phyloP scores from a whole-genome alignment of 1,140 invertebrate species.

The Trichoplusia ni region DNA sequence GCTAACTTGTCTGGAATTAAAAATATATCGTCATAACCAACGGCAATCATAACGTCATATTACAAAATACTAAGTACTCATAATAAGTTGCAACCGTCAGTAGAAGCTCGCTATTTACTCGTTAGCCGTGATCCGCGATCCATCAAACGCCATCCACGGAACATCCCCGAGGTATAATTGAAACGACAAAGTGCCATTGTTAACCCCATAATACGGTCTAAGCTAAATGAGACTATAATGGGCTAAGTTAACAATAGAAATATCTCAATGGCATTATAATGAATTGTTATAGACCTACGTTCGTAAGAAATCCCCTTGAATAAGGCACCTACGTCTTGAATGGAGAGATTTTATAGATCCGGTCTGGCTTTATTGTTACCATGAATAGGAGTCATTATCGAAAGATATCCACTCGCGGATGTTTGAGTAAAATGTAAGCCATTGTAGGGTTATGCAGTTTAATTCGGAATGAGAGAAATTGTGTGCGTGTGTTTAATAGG shows the following conservation, averaged over 20 bases:
- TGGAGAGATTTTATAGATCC: conserved; percentile 57
- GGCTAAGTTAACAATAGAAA: conserved; percentile 56
- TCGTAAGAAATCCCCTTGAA: conserved; percentile 58
- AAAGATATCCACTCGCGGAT: conserved; percentile 37
- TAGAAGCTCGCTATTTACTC: no score
- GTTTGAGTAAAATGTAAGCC: conserved; percentile 32
- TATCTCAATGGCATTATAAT: conserved; percentile 64
- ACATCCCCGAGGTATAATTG: conserved; percentile 30
- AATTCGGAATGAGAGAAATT: no score
- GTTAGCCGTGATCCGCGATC: no score
- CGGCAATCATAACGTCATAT: no score
- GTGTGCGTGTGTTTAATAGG: not conserved
- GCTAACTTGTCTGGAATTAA: no score
- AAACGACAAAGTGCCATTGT: conserved; percentile 35
- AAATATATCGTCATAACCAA: no score
- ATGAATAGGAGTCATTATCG: conserved; percentile 64
- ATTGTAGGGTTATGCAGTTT: conserved; percentile 20
- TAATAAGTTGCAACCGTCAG: no score
- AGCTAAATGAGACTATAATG: conserved; percentile 65
- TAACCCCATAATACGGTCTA: conserved; percentile 36
- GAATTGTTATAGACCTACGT: conserved; percentile 62
- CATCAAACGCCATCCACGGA: conserved; percentile 12
- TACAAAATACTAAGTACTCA: no score
- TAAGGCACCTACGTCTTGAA: conserved; percentile 61
- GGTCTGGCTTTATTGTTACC: conserved; percentile 57